Evolutionary conservation across 2,113 vertebrate species (phyloP).

Genomic region (Xyrauchen texanus): DNA sequence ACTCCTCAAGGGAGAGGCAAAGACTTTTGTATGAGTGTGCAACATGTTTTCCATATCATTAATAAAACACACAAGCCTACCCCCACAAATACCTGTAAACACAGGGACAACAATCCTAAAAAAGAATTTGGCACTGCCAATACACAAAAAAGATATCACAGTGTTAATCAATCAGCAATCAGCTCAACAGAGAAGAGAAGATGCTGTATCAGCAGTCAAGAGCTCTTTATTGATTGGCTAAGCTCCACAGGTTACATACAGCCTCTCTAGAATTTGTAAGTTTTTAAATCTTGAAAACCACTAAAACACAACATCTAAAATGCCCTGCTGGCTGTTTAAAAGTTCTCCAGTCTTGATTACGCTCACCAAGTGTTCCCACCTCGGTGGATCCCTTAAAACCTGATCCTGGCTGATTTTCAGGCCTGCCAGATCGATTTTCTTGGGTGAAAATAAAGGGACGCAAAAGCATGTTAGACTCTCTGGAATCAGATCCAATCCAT

Average conservation of each 20-base stretch:
- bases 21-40: neutral
- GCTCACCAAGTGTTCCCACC: slow-evolving; percentile 32
- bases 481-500: slow-evolving; percentile 96
- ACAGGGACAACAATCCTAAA: slow-evolving; percentile 17
- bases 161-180: too few relatives aligned
- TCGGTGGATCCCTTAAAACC: slow-evolving; percentile 79
- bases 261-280: neutral
- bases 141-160: neutral
- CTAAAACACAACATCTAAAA: neutral
- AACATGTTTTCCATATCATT: slow-evolving; percentile 44
- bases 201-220: slow-evolving; percentile 39
- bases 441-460: slow-evolving; percentile 83
- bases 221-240: too few relatives aligned
- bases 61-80: slow-evolving; percentile 53
- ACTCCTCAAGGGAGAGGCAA: neutral
- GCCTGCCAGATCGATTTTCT: slow-evolving; percentile 89
- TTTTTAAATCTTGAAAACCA: neutral
- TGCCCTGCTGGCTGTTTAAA: slow-evolving; percentile 20
- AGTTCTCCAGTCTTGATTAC: neutral
- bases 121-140: slow-evolving; percentile 26
- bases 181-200: slow-evolving; percentile 5
- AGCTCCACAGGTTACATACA: too few relatives aligned
- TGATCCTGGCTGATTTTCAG: slow-evolving; percentile 86
- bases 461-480: slow-evolving; percentile 84
- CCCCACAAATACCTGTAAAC: slow-evolving; percentile 19